These are phyloP conservation scores for Busseola fusca DNA, from an alignment of 2,888 invertebrate genomes.

Conservation along the genomic window DNA sequence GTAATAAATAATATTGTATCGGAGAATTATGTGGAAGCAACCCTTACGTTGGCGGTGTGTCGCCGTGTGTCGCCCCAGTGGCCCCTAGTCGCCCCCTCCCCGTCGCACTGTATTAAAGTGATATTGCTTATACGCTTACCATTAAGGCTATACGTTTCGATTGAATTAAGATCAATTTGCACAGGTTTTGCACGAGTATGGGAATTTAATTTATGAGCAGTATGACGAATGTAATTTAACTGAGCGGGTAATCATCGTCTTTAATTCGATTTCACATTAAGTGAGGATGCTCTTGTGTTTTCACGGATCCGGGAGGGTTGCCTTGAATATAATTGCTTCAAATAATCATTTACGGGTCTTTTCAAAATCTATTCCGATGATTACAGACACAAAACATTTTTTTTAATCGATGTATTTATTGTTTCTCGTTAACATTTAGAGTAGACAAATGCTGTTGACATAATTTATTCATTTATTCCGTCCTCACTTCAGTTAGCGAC, in stretches of 20 bases:
- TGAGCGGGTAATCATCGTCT: constrained; percentile 80
- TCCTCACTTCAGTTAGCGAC: constrained; percentile 47
- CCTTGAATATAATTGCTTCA: constrained; percentile 15
- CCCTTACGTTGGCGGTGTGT: constrained; percentile 64
- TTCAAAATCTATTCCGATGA: constrained; percentile 29
- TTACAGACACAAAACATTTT: constrained; percentile 36
- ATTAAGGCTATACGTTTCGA: constrained; percentile 84
- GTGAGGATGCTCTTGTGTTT: constrained; percentile 46
- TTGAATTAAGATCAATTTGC: constrained; percentile 87
- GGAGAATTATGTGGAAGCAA: constrained; percentile 74
- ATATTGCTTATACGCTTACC: constrained; percentile 85
- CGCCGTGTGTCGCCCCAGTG: constrained; percentile 36
- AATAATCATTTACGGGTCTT: constrained; percentile 19
- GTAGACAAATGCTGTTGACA: constrained; percentile 40
- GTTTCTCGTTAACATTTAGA: constrained; percentile 53
- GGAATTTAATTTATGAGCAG: constrained; percentile 83
- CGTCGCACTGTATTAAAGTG: constrained; percentile 75
- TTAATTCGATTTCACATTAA: constrained; percentile 75
- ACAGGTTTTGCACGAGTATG: constrained; percentile 83
- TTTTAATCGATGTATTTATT: constrained; percentile 49
- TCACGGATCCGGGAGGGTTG: constrained; percentile 13
- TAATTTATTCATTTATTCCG: constrained; percentile 55
- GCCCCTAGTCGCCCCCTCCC: constrained; percentile 42
- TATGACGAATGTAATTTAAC: constrained; percentile 81
- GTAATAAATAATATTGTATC: constrained; percentile 80